These are phyloP conservation scores for Tupiocoris notatus DNA, from an alignment of 2,888 invertebrate species.

Conservation along the genomic window DNA sequence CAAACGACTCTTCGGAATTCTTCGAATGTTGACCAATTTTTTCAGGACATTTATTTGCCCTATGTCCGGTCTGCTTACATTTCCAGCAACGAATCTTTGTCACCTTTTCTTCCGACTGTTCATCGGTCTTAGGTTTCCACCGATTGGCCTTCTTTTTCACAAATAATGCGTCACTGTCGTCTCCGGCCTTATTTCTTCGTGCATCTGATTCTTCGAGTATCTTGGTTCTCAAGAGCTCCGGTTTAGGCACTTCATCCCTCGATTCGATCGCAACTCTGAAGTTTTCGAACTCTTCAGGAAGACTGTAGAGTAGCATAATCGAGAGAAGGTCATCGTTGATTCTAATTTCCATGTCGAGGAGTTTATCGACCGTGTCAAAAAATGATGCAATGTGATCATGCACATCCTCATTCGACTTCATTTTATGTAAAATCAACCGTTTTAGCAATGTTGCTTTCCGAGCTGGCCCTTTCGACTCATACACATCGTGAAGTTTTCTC, in stretches of 20 bases:
- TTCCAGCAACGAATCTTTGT: not conserved
- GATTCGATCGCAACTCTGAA: slow-evolving; percentile 12
- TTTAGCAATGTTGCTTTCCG: slow-evolving; percentile 1
- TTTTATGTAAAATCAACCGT: slow-evolving; percentile 50
- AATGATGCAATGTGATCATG: slow-evolving; percentile 51
- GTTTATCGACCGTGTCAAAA: slow-evolving; percentile 49
- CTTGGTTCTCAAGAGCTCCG: slow-evolving; percentile 1
- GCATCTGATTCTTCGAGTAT: slow-evolving; percentile 14
- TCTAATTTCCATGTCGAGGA: too few relatives aligned
- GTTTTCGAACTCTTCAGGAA: not conserved
- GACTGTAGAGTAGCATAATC: slow-evolving; percentile 11
- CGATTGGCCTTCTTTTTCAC: not conserved
- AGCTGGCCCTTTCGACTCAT: not conserved
- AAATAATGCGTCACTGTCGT: not conserved
- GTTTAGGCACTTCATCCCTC: slow-evolving; percentile 14
- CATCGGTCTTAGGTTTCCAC: not conserved
- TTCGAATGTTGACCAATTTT: too few relatives aligned
- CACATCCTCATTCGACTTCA: slow-evolving; percentile 52
- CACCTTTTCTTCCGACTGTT: not conserved
- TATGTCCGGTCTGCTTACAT: not conserved
- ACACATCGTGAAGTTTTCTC: too few relatives aligned
- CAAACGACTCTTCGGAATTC: too few relatives aligned
- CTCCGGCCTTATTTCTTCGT: not conserved
- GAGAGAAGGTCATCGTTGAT: not conserved
- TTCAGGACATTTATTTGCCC: not conserved